Percentiles rank a stretch among this genome's conserved stretches.
These are phyloP conservation scores for Myotis lucifugus DNA, from an alignment of 2,113 vertebrate genomes.

Conservation along the genomic window DNA sequence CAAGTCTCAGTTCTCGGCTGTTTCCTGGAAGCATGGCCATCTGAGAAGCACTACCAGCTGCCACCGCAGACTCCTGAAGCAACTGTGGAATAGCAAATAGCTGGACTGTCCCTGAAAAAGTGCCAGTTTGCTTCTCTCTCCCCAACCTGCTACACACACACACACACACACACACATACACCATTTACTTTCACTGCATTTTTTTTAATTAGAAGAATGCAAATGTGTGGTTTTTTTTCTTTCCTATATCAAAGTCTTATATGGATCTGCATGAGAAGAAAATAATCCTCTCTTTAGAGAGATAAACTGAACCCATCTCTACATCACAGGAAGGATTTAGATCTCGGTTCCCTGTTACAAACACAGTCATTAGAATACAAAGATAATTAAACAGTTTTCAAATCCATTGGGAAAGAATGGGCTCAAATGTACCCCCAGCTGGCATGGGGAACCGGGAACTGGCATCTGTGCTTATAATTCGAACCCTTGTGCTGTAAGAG, in stretches of 20 bases:
- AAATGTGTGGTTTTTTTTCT: background rate
- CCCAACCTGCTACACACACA: background rate
- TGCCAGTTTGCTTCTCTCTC: conserved; percentile 45
- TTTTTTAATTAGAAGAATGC: background rate
- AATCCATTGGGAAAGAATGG: conserved; percentile 66
- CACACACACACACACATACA: background rate
- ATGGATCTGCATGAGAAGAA: background rate
- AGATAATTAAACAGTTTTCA: conserved; percentile 71
- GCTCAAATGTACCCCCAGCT: conserved; percentile 71
- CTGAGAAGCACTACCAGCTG: conserved; percentile 73
- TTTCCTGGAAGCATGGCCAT: conserved; percentile 76
- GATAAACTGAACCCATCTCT: background rate
- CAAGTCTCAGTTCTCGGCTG: conserved; percentile 58
- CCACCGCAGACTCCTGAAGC: conserved; percentile 76
- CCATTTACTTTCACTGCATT: background rate
- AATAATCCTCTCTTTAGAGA: background rate
- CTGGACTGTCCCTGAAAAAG: conserved; percentile 67
- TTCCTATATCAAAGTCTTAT: background rate
- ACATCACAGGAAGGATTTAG: conserved; percentile 28
- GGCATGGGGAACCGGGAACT: conserved; percentile 63
- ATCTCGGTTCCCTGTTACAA: conserved; percentile 42
- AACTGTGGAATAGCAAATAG: conserved; percentile 79
- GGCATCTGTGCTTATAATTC: conserved; percentile 76
- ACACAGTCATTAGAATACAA: conserved; percentile 49
- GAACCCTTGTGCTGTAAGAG: conserved; percentile 61